phyloP scores from a whole-genome alignment of 2,113 vertebrate genomes.

The Piaya cayana region DNA sequence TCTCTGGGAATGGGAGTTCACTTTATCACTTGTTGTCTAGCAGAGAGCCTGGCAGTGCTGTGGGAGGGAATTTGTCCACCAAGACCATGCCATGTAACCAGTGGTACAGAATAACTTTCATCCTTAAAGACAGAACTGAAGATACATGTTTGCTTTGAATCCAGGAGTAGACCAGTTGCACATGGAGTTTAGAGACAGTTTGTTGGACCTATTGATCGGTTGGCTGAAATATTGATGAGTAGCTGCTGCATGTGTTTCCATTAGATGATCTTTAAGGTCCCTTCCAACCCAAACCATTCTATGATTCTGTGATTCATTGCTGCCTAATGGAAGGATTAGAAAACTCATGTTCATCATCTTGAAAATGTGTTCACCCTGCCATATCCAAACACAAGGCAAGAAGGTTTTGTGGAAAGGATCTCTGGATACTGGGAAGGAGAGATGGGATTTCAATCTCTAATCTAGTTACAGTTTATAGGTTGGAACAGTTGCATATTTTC shows the following conservation, averaged over 20 bases:
- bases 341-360: neutral
- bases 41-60: neutral
- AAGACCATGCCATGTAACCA: neutral
- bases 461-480: neutral
- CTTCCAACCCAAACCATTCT: too few relatives aligned
- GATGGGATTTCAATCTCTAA: neutral
- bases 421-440: neutral
- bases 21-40: neutral
- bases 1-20: neutral
- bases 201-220: neutral
- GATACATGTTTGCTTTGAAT: neutral
- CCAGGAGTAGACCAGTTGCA: neutral
- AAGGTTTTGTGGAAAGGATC: neutral
- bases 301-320: neutral
- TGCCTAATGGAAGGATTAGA: neutral
- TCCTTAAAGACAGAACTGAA: neutral
- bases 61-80: neutral
- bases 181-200: neutral
- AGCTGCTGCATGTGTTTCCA: neutral
- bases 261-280: too few relatives aligned
- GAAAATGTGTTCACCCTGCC: neutral
- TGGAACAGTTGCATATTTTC: neutral
- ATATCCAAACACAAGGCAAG: neutral
- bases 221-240: conserved; percentile 8
- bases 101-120: neutral